These are phyloP conservation scores for Chionodraco myersi DNA, from an alignment of 2,113 vertebrate species.

Conservation along the genomic window DNA sequence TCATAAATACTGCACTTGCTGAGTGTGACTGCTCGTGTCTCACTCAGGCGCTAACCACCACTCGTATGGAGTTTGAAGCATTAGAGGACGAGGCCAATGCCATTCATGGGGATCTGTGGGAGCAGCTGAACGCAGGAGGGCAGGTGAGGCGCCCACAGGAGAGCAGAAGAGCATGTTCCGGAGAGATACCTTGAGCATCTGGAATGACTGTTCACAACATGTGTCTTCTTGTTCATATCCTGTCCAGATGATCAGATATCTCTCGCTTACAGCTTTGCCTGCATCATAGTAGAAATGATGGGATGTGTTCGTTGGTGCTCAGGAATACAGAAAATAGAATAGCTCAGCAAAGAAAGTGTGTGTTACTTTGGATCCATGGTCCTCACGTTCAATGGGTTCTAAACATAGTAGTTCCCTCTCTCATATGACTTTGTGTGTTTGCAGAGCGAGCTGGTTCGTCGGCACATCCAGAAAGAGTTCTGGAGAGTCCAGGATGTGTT, in stretches of 20 bases:
- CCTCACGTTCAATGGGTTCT: background rate
- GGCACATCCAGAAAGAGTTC: slow-evolving; percentile 96
- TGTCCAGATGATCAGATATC: background rate
- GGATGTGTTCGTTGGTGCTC: background rate
- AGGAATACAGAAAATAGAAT: background rate
- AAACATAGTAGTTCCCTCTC: background rate
- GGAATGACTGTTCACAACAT: background rate
- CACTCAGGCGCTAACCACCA: slow-evolving; percentile 87
- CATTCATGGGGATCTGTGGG: slow-evolving; percentile 95
- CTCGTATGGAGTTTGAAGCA: slow-evolving; percentile 90
- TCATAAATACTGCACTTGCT: background rate
- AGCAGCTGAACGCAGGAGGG: slow-evolving; percentile 92
- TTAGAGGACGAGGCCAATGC: slow-evolving; percentile 92
- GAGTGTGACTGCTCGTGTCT: background rate
- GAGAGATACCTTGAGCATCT: background rate
- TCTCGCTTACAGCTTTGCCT: background rate
- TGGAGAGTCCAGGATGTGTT: slow-evolving; percentile 97
- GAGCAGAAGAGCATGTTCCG: background rate
- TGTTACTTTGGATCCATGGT: background rate
- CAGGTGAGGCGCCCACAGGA: slow-evolving; percentile 82
- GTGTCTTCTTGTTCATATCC: background rate
- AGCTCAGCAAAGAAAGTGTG: background rate
- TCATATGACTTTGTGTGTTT: slow-evolving; percentile 1
- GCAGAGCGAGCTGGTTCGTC: slow-evolving; percentile 90
- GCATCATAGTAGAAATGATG: background rate